These are phyloP conservation scores for Sinotaia quadrata DNA, from an alignment of 2,888 invertebrate species.

Conservation along the genomic window DNA sequence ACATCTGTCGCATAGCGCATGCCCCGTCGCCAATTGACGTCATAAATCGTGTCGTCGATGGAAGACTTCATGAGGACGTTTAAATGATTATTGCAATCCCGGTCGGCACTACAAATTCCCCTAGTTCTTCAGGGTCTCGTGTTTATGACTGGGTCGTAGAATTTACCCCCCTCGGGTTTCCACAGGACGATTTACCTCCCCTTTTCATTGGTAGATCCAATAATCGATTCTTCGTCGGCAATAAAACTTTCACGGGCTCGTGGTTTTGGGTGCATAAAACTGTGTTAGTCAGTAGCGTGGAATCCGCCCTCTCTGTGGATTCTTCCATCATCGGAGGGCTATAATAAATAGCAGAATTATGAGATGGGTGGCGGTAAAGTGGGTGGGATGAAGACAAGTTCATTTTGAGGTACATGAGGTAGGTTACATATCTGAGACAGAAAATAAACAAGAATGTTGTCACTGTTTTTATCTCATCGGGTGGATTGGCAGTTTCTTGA, in stretches of 20 bases:
- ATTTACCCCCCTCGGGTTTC: not conserved
- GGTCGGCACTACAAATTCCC: not conserved
- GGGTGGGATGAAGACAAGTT: too few relatives aligned
- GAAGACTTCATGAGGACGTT: not conserved
- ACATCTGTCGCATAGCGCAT: not conserved
- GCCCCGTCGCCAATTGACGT: not conserved
- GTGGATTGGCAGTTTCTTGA: too few relatives aligned
- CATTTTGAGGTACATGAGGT: too few relatives aligned
- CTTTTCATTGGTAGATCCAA: not conserved
- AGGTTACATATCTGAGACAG: too few relatives aligned
- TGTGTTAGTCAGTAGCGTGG: too few relatives aligned
- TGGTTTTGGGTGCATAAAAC: too few relatives aligned
- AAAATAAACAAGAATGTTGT: too few relatives aligned
- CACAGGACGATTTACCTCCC: not conserved
- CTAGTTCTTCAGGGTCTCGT: not conserved
- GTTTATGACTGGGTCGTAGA: not conserved
- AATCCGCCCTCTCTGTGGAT: too few relatives aligned
- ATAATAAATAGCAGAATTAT: too few relatives aligned
- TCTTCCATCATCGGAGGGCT: too few relatives aligned
- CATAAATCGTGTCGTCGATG: not conserved
- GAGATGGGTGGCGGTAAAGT: too few relatives aligned
- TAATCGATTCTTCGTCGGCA: not conserved
- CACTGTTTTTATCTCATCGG: too few relatives aligned
- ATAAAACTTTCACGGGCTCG: not conserved
- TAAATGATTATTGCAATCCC: conserved; percentile 1